phyloP scores from a whole-genome alignment of 2,888 invertebrate species.

The Falcaria lacertinaria region DNA sequence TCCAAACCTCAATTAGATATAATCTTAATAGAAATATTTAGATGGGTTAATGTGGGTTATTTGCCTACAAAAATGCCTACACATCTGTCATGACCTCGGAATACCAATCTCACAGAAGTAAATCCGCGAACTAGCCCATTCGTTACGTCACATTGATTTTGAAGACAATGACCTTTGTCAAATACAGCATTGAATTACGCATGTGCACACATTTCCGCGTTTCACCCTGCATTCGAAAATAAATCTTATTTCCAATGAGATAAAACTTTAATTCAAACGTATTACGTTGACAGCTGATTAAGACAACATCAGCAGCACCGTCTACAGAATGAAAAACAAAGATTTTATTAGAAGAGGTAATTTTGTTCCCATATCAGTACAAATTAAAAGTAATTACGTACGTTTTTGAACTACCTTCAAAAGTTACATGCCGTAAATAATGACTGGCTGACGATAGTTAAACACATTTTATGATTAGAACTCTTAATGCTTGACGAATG shows the following conservation, averaged over 20 bases:
- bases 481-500: too few relatives aligned
- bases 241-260: neutral
- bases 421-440: too few relatives aligned
- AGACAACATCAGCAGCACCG: neutral
- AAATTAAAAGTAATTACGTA: neutral
- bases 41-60: neutral
- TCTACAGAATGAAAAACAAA: neutral
- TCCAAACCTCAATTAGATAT: too few relatives aligned
- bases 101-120: neutral
- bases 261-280: neutral
- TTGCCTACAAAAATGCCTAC: neutral
- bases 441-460: too few relatives aligned
- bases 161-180: slow-evolving; percentile 3
- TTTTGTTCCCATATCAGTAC: neutral
- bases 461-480: too few relatives aligned
- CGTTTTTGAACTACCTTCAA: neutral
- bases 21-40: neutral
- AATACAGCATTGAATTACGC: neutral
- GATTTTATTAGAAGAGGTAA: neutral
- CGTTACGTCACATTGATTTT: neutral
- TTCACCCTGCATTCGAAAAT: neutral
- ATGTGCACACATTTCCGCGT: slow-evolving; percentile 1
- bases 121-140: neutral
- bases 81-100: neutral
- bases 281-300: neutral